phyloP scores from a whole-genome alignment of 2,888 invertebrate genomes.

The Drosophila picticornis region DNA sequence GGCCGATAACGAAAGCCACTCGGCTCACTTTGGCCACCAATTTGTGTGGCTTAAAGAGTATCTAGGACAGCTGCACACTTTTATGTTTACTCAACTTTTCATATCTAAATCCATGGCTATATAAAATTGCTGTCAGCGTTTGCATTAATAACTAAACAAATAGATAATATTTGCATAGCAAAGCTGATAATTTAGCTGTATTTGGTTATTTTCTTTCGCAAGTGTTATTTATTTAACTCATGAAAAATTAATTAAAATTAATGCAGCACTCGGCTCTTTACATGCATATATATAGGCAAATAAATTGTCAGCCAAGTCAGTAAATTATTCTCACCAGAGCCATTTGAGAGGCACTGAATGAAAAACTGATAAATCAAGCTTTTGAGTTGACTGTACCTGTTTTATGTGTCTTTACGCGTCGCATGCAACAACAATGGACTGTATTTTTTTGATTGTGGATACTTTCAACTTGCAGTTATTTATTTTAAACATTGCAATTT shows the following conservation, averaged over 20 bases:
- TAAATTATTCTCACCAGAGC: slow-evolving; percentile 1
- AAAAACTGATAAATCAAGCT: slow-evolving; percentile 30
- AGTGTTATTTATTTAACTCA: neutral
- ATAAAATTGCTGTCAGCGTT: slow-evolving; percentile 12
- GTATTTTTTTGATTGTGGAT: slow-evolving; percentile 2
- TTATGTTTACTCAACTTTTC: slow-evolving; percentile 57
- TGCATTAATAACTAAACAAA: slow-evolving; percentile 17
- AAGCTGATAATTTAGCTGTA: neutral
- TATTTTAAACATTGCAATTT: slow-evolving; percentile 6
- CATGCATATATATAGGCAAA: neutral
- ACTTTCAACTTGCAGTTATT: slow-evolving; percentile 1
- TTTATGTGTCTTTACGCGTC: slow-evolving; percentile 17
- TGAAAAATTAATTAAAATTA: slow-evolving; percentile 18
- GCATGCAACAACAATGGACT: slow-evolving; percentile 35
- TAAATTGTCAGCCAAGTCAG: neutral
- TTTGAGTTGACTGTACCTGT: slow-evolving; percentile 51
- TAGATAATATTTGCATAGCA: slow-evolving; percentile 6
- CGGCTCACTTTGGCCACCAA: slow-evolving; percentile 52
- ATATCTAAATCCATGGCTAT: slow-evolving; percentile 32
- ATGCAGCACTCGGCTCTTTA: slow-evolving; percentile 30
- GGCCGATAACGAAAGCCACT: slow-evolving; percentile 53
- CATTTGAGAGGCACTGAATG: slow-evolving; percentile 32
- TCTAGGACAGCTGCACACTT: slow-evolving; percentile 52
- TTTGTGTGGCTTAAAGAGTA: slow-evolving; percentile 37
- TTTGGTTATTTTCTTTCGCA: neutral